A percentile compares a stretch with the other conserved stretches of the same genome.
These are phyloP conservation scores for Naso thynnoides DNA, from an alignment of 2,797 vertebrate genomes.

Conservation along the genomic window DNA sequence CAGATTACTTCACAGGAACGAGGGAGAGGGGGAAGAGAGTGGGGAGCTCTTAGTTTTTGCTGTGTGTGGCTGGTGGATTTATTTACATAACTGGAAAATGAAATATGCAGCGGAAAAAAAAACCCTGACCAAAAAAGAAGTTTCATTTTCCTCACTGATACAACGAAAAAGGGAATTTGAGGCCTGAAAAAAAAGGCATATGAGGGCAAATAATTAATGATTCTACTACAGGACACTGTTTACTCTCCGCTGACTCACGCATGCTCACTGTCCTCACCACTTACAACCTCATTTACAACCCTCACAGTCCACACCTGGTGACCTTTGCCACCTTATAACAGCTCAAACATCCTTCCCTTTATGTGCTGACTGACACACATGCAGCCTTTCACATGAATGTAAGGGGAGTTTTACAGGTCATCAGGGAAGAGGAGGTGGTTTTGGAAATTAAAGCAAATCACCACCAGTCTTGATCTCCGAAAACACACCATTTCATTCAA, in stretches of 20 bases:
- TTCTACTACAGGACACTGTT: slow-evolving; percentile 56
- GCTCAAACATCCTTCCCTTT: not conserved
- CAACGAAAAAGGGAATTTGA: not conserved
- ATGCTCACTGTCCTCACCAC: slow-evolving; percentile 24
- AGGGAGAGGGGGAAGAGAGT: slow-evolving; percentile 20
- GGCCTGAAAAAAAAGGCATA: slow-evolving; percentile 31
- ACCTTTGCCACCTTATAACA: slow-evolving; percentile 22
- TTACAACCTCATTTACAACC: slow-evolving; percentile 5
- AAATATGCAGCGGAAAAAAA: not conserved
- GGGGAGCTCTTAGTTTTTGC: not conserved
- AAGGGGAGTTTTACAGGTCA: not conserved
- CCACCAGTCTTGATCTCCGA: slow-evolving; percentile 1
- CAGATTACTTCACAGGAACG: slow-evolving; percentile 67
- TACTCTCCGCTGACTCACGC: slow-evolving; percentile 52
- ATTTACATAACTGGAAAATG: not conserved
- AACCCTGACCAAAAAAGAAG: not conserved
- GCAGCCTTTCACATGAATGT: not conserved
- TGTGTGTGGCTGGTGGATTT: slow-evolving; percentile 1
- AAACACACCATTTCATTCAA: not conserved
- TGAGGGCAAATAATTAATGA: slow-evolving; percentile 53
- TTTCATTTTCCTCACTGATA: not conserved
- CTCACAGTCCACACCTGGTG: slow-evolving; percentile 5
- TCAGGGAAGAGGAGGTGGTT: not conserved
- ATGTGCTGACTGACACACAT: not conserved
- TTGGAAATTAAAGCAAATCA: not conserved